phyloP scores from a whole-genome alignment of 2,113 vertebrate genomes.

The Tricholaema leucomelas region DNA sequence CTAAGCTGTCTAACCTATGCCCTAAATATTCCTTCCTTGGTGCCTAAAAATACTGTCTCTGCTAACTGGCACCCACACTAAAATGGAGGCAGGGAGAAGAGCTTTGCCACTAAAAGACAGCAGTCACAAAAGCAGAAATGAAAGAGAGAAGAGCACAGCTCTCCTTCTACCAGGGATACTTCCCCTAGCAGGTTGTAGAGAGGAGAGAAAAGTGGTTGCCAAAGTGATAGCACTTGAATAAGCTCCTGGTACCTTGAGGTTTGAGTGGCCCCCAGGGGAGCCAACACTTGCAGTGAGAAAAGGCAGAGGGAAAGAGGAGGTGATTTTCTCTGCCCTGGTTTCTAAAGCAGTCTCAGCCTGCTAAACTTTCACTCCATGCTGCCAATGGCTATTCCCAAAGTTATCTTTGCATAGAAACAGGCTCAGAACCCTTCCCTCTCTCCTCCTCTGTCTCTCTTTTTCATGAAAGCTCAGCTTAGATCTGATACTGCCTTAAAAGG shows the following conservation, averaged over 20 bases:
- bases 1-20: not conserved
- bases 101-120: not conserved
- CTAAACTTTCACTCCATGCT: slow-evolving; percentile 42
- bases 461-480: slow-evolving; percentile 47
- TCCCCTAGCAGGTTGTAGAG: not conserved
- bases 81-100: not conserved
- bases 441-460: slow-evolving; percentile 6
- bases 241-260: slow-evolving; percentile 28
- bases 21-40: not conserved
- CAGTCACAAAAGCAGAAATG: not conserved
- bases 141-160: not conserved
- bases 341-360: slow-evolving; percentile 49
- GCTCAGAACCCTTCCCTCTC: not conserved
- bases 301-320: not conserved
- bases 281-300: slow-evolving; percentile 37
- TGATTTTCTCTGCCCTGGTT: slow-evolving; percentile 15
- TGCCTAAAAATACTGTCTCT: not conserved
- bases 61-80: not conserved
- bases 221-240: slow-evolving; percentile 1
- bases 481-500: slow-evolving; percentile 63
- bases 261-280: not conserved
- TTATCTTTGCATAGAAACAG: slow-evolving; percentile 42
- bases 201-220: not conserved
- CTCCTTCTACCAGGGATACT: not conserved
- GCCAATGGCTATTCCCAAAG: slow-evolving; percentile 31